Percentiles rank a stretch among this genome's conserved stretches.
Conservation (phyloP, 2,113 vertebrate species). For the Lepidothrix coronata region DNA sequence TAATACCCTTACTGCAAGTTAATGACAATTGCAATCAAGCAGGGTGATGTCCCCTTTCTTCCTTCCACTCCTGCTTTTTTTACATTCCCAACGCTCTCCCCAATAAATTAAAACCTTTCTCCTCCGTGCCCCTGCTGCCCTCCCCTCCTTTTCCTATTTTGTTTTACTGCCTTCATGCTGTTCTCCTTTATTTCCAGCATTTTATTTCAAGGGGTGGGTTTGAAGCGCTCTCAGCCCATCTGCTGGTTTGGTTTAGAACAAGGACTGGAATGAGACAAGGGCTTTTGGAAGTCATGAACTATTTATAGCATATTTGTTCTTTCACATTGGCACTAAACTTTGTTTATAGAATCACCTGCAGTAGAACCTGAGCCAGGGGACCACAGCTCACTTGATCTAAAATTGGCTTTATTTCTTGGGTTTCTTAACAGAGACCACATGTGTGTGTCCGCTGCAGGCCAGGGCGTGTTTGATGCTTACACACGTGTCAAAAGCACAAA, state of each 20-base stretch:
- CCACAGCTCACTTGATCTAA: conserved; percentile 60
- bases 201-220: conserved; percentile 46
- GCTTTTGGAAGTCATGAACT: conserved; percentile 53
- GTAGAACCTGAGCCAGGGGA: conserved; percentile 52
- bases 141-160: neutral
- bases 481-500: neutral
- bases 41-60: neutral
- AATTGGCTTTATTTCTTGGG: conserved; percentile 53
- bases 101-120: conserved; percentile 31
- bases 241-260: conserved; percentile 48
- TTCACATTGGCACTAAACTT: conserved; percentile 58
- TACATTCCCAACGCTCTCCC: neutral
- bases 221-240: conserved; percentile 59
- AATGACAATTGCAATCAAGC: neutral
- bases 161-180: conserved; percentile 47
- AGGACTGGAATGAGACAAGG: conserved; percentile 39
- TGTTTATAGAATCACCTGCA: conserved; percentile 64
- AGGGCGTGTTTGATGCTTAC: neutral
- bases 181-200: conserved; percentile 43
- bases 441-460: neutral
- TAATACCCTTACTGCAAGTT: neutral
- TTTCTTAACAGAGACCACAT: conserved; percentile 60
- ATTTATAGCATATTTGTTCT: conserved; percentile 68
- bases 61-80: neutral
- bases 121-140: neutral